phyloP scores from a whole-genome alignment of 2,797 vertebrate genomes.

The Anguilla pacifica region DNA sequence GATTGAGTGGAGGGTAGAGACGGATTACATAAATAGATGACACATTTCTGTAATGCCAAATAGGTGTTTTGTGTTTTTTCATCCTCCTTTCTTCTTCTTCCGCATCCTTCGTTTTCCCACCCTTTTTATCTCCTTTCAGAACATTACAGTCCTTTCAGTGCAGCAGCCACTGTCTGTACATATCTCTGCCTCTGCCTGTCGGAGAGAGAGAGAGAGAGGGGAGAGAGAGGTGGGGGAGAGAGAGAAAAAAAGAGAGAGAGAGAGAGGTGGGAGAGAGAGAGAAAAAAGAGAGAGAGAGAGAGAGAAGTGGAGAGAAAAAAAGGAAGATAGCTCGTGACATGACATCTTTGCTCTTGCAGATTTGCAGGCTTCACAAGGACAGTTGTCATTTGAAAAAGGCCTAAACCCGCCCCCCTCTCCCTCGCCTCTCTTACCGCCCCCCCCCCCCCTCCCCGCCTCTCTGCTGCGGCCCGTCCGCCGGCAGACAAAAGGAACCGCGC shows the following conservation, averaged over 20 bases:
- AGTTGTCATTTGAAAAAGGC: conserved; percentile 2
- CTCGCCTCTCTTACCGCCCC: background rate
- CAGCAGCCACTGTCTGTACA: conserved; percentile 25
- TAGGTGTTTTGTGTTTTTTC: conserved; percentile 20
- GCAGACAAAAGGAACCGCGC: conserved; percentile 28
- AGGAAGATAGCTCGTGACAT: background rate
- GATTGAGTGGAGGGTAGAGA: background rate
- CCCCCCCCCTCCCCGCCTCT: conserved; percentile 9
- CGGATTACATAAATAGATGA: conserved; percentile 6
- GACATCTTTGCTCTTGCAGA: conserved; percentile 26
- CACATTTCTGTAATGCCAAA: conserved; percentile 19
- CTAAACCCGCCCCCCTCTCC: background rate
- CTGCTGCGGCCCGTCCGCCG: conserved; percentile 2
- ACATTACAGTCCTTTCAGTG: conserved; percentile 28
- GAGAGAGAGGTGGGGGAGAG: background rate
- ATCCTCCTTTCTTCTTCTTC: conserved; percentile 20
- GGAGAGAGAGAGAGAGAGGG: conserved; percentile 13
- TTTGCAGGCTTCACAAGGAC: conserved; percentile 18
- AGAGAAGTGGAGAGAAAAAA: background rate
- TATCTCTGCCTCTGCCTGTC: background rate
- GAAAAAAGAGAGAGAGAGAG: background rate
- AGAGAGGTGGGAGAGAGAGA: background rate
- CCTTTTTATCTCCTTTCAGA: background rate
- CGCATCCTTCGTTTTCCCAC: conserved; percentile 1
- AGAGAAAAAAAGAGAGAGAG: background rate